Evolutionary conservation across 2,888 invertebrate species (phyloP).

Genomic region (Sinopyrophorus schimmeli): DNA sequence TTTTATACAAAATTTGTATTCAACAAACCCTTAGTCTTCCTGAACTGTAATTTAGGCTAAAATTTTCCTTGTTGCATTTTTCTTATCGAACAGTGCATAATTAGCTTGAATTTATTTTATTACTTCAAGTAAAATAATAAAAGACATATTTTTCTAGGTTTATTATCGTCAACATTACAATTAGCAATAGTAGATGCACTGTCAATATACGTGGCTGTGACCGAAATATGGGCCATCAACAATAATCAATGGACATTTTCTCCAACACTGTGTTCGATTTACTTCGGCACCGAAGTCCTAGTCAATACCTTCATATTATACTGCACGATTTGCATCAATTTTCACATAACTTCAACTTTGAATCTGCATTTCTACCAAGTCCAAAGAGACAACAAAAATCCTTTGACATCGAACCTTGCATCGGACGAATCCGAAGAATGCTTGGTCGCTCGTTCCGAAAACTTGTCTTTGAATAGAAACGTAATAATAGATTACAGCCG

Average conservation of each 20-base stretch:
- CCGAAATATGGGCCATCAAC: conserved; percentile 61
- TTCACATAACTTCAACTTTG: conserved; percentile 62
- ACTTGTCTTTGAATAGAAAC: conserved; percentile 58
- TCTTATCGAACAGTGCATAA: no score
- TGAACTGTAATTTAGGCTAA: no score
- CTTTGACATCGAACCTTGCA: conserved; percentile 42
- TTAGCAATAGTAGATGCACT: conserved; percentile 59
- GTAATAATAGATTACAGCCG: conserved; percentile 61
- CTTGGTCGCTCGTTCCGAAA: conserved; percentile 44
- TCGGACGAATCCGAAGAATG: conserved; percentile 46
- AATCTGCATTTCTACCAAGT: conserved; percentile 58
- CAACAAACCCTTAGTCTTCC: no score
- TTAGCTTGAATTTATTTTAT: no score
- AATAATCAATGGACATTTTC: conserved; percentile 60
- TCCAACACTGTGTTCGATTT: conserved; percentile 57
- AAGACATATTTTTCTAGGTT: conserved; percentile 60
- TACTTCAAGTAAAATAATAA: no score
- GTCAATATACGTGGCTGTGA: conserved; percentile 55
- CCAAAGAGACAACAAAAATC: conserved; percentile 49
- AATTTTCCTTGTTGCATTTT: no score
- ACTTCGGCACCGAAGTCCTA: conserved; percentile 61
- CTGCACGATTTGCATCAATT: conserved; percentile 60
- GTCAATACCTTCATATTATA: conserved; percentile 62
- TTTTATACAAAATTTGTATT: no score
- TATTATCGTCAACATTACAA: conserved; percentile 59